A percentile compares a stretch with the other conserved stretches of the same genome.
phyloP scores from a whole-genome alignment of 37 sponge, comb jelly and placozoan species.

The Aphrocallistes beatrix region DNA sequence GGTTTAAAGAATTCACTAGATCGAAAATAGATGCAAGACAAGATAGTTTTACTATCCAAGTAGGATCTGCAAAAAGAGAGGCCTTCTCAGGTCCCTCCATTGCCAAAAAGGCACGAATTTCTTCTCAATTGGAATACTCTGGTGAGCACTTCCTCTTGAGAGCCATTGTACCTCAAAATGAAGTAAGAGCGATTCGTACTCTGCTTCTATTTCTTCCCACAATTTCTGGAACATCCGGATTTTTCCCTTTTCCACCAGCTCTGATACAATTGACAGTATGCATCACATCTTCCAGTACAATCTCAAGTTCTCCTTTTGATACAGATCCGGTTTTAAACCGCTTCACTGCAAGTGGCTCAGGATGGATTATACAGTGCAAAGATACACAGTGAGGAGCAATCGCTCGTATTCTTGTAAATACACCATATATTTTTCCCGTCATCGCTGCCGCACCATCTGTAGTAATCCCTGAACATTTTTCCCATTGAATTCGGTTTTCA shows the following conservation, averaged over 20 bases:
- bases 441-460: neutral
- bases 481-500: neutral
- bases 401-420: slow-evolving; percentile 13
- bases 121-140: slow-evolving; percentile 16
- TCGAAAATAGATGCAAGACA: neutral
- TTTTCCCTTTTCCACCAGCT: slow-evolving; percentile 4
- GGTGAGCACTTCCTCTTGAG: slow-evolving; percentile 11
- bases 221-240: neutral
- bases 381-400: slow-evolving; percentile 11
- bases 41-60: slow-evolving; percentile 2
- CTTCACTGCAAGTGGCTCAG: slow-evolving; percentile 9
- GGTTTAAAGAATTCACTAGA: neutral
- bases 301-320: neutral
- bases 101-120: neutral
- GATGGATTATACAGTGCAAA: neutral
- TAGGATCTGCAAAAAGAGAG: neutral
- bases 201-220: neutral
- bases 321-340: neutral
- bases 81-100: neutral
- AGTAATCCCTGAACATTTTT: neutral
- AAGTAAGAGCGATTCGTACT: neutral
- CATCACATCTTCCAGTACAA: slow-evolving; percentile 16
- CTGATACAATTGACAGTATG: neutral
- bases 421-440: neutral
- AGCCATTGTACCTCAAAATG: slow-evolving; percentile 4